A percentile compares a stretch with the other conserved stretches of the same genome.
Conservation (phyloP, 2,797 vertebrate species). For the Pipistrellus nathusii region DNA sequence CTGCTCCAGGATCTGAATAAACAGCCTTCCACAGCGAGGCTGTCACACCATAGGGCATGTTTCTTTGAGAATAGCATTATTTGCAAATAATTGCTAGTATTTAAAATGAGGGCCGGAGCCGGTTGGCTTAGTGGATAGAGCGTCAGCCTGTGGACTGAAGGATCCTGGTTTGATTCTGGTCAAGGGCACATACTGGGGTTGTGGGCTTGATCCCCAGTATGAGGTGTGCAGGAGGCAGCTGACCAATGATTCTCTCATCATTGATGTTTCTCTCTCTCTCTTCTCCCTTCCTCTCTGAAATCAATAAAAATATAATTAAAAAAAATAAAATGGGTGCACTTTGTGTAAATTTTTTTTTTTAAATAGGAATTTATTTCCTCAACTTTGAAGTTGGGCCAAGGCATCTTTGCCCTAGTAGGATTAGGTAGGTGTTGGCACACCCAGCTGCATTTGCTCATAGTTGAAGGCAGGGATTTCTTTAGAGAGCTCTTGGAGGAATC, state of each 20-base stretch:
- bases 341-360: neutral
- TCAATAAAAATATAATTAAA: too few relatives aligned
- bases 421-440: neutral
- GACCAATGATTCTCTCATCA: too few relatives aligned
- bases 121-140: too few relatives aligned
- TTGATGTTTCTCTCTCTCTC: too few relatives aligned
- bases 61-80: constrained; percentile 18
- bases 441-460: neutral
- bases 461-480: neutral
- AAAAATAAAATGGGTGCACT: too few relatives aligned
- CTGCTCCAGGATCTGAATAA: neutral
- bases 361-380: neutral
- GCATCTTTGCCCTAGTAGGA: neutral
- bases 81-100: constrained; percentile 27
- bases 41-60: neutral
- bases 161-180: too few relatives aligned
- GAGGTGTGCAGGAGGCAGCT: too few relatives aligned
- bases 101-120: neutral
- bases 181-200: too few relatives aligned
- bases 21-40: neutral
- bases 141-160: too few relatives aligned
- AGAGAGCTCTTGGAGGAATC: neutral
- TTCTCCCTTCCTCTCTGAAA: too few relatives aligned
- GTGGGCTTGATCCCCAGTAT: too few relatives aligned
- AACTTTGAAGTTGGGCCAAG: neutral